Evolutionary conservation across 2,797 vertebrate genomes (phyloP).

Genomic region (Ceryle rudis): DNA sequence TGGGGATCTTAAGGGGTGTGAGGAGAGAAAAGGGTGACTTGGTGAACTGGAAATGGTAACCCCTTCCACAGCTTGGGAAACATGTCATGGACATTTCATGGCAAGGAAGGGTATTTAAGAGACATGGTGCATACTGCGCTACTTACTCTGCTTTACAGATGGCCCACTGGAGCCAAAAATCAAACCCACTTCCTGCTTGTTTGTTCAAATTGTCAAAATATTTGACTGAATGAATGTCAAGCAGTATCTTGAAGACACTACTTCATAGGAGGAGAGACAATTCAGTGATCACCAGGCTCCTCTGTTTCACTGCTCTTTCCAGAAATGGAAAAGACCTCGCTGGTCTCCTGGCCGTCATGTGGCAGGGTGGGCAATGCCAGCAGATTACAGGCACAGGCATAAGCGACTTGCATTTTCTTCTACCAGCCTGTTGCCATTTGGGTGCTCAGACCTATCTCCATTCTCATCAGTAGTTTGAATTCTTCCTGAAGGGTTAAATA

Average conservation of each 20-base stretch:
- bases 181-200: not conserved
- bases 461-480: not conserved
- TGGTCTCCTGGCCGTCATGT: not conserved
- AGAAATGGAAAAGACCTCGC: not conserved
- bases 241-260: not conserved
- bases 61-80: not conserved
- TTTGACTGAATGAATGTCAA: not conserved
- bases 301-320: not conserved
- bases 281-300: rapidly evolving
- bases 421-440: not conserved
- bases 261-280: not conserved
- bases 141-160: not conserved
- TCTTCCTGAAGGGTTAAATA: not conserved
- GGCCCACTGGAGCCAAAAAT: not conserved
- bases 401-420: rapidly evolving
- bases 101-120: not conserved
- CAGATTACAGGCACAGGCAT: not conserved
- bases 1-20: not conserved
- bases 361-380: not conserved
- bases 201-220: conserved; percentile 8
- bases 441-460: not conserved
- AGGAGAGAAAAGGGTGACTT: not conserved
- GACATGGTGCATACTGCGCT: not conserved
- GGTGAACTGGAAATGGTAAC: not conserved
- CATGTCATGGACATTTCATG: not conserved